These are phyloP conservation scores for Zonotrichia leucophrys DNA, from an alignment of 2,113 vertebrate species.

Conservation along the genomic window DNA sequence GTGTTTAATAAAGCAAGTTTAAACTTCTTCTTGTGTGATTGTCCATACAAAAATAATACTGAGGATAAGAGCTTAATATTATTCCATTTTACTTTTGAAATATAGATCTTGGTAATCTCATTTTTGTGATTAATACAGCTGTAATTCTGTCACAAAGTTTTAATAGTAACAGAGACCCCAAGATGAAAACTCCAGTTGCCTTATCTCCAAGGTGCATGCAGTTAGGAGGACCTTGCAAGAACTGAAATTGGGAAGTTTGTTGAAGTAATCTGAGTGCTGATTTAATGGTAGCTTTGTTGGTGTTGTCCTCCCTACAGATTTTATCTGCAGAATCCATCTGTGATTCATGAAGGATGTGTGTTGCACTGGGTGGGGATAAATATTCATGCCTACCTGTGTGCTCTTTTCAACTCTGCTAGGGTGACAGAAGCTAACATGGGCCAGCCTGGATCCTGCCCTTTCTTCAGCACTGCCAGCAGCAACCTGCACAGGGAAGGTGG, in stretches of 20 bases:
- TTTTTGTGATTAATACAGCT: slow-evolving; percentile 4
- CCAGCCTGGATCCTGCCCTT: background rate
- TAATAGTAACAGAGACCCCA: background rate
- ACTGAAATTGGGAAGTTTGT: background rate
- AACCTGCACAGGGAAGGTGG: rapidly evolving
- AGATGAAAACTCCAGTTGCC: background rate
- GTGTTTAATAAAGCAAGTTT: background rate
- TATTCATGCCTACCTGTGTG: background rate
- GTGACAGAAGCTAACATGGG: background rate
- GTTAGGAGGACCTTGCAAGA: background rate
- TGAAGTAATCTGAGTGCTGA: background rate
- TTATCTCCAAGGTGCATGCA: background rate
- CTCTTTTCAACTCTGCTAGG: background rate
- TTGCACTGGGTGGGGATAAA: background rate
- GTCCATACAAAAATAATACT: background rate
- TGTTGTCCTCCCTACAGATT: background rate
- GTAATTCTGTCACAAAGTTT: slow-evolving; percentile 9
- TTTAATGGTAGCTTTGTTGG: background rate
- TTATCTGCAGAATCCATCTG: background rate
- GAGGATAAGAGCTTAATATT: background rate
- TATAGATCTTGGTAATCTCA: background rate
- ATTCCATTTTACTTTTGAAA: background rate
- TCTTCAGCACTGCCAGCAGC: background rate
- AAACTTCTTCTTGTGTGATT: background rate
- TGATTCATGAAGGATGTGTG: background rate